Evolutionary conservation across 2,113 vertebrate species (phyloP).

Genomic region (Notarius lentiginosus): DNA sequence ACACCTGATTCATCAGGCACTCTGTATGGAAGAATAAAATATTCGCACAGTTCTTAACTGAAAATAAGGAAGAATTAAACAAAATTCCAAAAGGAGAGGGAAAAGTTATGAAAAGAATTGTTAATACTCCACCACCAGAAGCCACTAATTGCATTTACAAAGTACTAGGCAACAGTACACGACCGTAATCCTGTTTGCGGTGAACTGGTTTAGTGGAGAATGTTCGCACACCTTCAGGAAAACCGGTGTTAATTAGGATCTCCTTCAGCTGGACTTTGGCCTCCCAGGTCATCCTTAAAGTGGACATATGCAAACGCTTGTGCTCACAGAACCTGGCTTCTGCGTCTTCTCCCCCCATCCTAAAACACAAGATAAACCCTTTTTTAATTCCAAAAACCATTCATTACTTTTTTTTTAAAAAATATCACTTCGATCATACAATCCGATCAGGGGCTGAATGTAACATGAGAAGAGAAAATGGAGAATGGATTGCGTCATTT

Average conservation of each 20-base stretch:
- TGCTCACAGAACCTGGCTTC: conserved; percentile 91
- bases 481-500: no score
- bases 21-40: conserved; percentile 68
- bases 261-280: conserved; percentile 97
- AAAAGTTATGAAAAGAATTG: not conserved
- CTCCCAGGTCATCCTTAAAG: conserved; percentile 97
- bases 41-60: not conserved
- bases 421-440: not conserved
- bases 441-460: not conserved
- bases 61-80: not conserved
- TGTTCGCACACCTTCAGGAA: conserved; percentile 84
- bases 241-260: conserved; percentile 87
- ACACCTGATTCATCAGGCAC: conserved; percentile 85
- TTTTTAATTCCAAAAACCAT: not conserved
- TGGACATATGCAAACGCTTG: conserved; percentile 93
- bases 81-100: not conserved
- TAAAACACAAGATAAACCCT: conserved; percentile 46
- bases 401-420: not conserved
- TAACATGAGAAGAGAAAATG: no score
- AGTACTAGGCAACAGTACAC: not conserved
- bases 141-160: no score
- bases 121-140: not conserved
- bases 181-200: not conserved
- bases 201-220: not conserved
- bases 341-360: conserved; percentile 90